Evolutionary conservation across 53 echinoderm and acorn worm genomes (phyloP).

Genomic region (Zoroaster sp.): DNA sequence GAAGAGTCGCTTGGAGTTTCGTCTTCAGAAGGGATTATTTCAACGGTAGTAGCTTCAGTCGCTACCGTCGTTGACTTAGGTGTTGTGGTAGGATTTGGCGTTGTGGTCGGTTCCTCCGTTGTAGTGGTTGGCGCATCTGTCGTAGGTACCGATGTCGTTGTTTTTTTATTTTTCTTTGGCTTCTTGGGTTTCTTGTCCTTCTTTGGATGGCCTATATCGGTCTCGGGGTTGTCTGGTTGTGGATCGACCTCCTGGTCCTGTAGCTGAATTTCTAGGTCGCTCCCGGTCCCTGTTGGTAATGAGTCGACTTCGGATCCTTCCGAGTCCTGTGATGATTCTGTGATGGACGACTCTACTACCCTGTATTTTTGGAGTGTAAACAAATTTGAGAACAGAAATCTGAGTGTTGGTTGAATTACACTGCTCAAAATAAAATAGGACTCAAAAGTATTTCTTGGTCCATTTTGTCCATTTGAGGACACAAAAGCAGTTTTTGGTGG

Average conservation of each 20-base stretch:
- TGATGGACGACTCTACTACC: neutral
- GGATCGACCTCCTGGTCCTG: constrained; percentile 32
- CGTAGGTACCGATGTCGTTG: neutral
- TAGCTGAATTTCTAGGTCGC: constrained; percentile 3
- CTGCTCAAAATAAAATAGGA: too few species aligned
- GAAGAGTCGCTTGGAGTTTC: neutral
- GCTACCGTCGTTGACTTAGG: neutral
- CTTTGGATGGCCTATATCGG: neutral
- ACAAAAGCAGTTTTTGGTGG: too few species aligned
- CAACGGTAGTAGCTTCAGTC: neutral
- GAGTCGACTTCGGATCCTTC: neutral
- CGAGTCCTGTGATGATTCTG: neutral
- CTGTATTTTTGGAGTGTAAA: neutral
- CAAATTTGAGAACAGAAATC: neutral
- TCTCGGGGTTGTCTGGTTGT: neutral
- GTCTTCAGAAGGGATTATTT: neutral
- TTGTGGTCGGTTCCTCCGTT: neutral
- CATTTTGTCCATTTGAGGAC: too few species aligned
- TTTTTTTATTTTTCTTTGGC: neutral
- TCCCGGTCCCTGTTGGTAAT: too few species aligned
- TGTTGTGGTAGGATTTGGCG: neutral
- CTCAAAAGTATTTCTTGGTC: too few species aligned
- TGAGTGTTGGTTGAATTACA: neutral
- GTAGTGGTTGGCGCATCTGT: neutral
- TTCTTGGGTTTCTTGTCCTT: neutral